A percentile compares a stretch with the other conserved stretches of the same genome.
Conservation (phyloP, 2,797 vertebrate species). For the Nothura maculosa region DNA sequence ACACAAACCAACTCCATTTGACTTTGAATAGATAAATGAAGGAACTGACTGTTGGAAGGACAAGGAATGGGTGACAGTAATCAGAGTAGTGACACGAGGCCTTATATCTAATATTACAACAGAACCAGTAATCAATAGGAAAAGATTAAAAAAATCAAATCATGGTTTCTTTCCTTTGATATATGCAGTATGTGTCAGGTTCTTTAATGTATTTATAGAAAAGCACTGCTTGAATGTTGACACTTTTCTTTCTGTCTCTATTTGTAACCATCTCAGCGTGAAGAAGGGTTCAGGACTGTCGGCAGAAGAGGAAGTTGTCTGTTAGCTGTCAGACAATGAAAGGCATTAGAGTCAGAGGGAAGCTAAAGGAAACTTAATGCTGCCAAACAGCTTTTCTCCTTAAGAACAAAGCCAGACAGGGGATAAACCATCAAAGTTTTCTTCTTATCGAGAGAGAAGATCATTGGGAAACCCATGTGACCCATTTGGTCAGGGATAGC, state of each 20-base stretch:
- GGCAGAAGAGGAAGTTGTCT: not conserved
- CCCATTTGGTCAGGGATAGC: not conserved
- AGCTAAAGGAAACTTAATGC: not conserved
- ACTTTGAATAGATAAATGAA: not conserved
- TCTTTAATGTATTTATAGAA: not conserved
- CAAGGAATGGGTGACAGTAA: not conserved
- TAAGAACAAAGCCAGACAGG: not conserved
- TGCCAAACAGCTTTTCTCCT: not conserved
- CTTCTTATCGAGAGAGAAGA: not conserved
- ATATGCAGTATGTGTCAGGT: not conserved
- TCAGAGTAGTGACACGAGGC: not conserved
- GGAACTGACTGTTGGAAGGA: not conserved
- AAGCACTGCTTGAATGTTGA: not conserved
- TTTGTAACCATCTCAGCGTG: accelerated
- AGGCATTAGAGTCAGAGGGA: not conserved
- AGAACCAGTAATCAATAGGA: not conserved
- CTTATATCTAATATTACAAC: not conserved
- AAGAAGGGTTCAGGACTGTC: not conserved
- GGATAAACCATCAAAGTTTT: not conserved
- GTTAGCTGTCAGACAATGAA: not conserved
- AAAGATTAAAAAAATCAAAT: not conserved
- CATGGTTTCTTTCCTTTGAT: not conserved
- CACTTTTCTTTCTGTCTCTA: not conserved
- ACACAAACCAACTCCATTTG: not conserved
- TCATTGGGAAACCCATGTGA: not conserved